Base-by-base conservation (phyloP, 2,888 invertebrate genomes). In the Drosophila paramelanica region DNA sequence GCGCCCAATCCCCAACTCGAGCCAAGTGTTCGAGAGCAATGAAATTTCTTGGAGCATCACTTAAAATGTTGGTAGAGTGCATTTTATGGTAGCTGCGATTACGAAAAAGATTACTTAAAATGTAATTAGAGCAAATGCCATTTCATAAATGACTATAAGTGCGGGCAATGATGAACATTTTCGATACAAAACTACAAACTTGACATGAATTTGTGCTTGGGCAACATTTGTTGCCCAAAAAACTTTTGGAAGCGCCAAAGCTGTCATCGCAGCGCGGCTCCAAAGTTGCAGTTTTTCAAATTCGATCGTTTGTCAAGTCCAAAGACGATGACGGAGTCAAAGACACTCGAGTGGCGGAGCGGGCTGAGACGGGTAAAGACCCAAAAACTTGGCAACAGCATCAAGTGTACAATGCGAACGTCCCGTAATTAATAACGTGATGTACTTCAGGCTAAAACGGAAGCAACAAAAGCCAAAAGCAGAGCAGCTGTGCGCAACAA, bases 51-150 rank as follows among this genome's bases (percentile, higher is more conserved):
- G 64, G 66, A 81, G 88, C 67, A 66, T 57, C 85, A 73, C 82
- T 82, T 60, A 10, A 81, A 45, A 31, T 20, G 46, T 39, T 47
- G 5, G 39, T 79, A 43, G 56, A 84, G 81, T 72, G 81, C 85
- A 88, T 60, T 84, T 67, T 57, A 65, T 67, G 79, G 88, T 75
- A 82, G 88, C 82, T 76, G 82, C 72, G 86, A 85, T 81, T 81
- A 79, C 82, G 86, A 85, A 88, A 31, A 84, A 74, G 68, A 79
- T 82, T 57, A 79, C 62, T 68, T 69, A 68, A 73, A 78, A 76
- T 73, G 88, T 82, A 83, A 88, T 83, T 79, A 82, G 88, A 88
- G 88, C 86, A 85, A 57, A 78, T 81, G 59, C 23, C 52, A 69
- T 76, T 65, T 60, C 39, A 55, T 49, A 68, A 67, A 17, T 17